Percentiles rank a stretch among this genome's conserved stretches.
These are phyloP conservation scores for Zophobas morio DNA, from an alignment of 1,140 invertebrate genomes.

Conservation along the genomic window DNA sequence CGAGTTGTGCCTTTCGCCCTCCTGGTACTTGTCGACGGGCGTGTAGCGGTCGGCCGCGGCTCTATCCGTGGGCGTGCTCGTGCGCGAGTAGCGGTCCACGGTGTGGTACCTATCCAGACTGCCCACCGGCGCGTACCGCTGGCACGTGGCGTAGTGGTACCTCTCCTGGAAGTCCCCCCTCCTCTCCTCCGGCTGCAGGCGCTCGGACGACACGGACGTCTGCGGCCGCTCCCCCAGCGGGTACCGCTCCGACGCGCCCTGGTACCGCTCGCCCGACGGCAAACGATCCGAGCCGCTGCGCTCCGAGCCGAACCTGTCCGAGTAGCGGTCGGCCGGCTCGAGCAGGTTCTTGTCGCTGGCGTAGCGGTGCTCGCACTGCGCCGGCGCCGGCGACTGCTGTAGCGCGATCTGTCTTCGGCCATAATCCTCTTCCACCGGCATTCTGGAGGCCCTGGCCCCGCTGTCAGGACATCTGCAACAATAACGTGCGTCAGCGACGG, in stretches of 20 bases:
- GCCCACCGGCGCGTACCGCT: conserved; percentile 56
- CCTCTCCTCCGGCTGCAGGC: conserved; percentile 52
- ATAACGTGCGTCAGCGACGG: conserved; percentile 16
- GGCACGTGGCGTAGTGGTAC: conserved; percentile 56
- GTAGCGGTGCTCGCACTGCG: conserved; percentile 56
- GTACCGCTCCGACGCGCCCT: conserved; percentile 64
- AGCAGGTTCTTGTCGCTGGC: conserved; percentile 55
- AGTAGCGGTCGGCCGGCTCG: conserved; percentile 48
- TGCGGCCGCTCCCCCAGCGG: conserved; percentile 64
- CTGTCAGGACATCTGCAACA: conserved; percentile 68
- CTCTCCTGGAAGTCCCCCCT: conserved; percentile 13
- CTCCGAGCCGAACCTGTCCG: conserved; percentile 60
- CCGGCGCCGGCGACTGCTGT: conserved; percentile 53
- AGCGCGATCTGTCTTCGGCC: conserved; percentile 63
- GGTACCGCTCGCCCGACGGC: conserved; percentile 63
- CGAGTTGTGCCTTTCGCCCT: conserved; percentile 57
- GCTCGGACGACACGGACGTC: conserved; percentile 61
- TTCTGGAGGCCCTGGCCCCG: conserved; percentile 67
- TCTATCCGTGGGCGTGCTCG: too few relatives aligned
- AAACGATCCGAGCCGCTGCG: conserved; percentile 63
- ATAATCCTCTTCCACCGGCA: conserved; percentile 66
- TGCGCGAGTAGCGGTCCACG: too few relatives aligned
- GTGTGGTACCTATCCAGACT: conserved; percentile 59
- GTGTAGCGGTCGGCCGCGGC: conserved; percentile 49
- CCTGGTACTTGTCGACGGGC: conserved; percentile 50